Conservation (phyloP, 2,113 vertebrate genomes). For the Galbula dea region DNA sequence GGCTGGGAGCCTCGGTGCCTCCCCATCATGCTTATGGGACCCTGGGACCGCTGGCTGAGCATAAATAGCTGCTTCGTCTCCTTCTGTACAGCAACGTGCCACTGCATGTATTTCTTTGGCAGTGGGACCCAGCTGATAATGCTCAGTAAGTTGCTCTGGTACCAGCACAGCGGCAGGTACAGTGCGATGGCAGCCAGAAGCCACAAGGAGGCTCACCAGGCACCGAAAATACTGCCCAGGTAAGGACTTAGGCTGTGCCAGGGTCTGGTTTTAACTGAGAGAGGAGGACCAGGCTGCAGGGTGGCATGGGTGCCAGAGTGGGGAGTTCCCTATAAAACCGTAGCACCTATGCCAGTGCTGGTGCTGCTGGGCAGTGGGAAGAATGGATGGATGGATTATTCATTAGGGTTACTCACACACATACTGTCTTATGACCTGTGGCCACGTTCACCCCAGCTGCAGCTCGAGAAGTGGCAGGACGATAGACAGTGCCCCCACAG, state of each 20-base stretch:
- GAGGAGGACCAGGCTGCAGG: neutral
- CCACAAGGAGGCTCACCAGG: neutral
- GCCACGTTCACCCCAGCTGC: fast-evolving
- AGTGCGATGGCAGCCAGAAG: neutral
- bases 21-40: too few species aligned
- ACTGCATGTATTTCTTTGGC: too few species aligned
- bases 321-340: neutral
- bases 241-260: neutral
- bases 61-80: too few species aligned
- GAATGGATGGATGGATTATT: neutral
- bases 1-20: too few species aligned
- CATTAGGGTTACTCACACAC: neutral
- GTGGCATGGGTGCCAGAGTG: neutral
- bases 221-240: neutral
- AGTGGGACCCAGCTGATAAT: too few species aligned
- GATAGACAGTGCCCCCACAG: neutral
- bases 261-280: neutral
- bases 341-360: fast-evolving
- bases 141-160: too few species aligned
- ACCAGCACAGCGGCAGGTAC: fast-evolving
- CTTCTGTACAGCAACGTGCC: too few species aligned
- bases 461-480: neutral
- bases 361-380: neutral
- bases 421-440: neutral
- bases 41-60: too few species aligned